phyloP scores from a whole-genome alignment of 2,797 vertebrate genomes.

The Hemitrygon akajei region DNA sequence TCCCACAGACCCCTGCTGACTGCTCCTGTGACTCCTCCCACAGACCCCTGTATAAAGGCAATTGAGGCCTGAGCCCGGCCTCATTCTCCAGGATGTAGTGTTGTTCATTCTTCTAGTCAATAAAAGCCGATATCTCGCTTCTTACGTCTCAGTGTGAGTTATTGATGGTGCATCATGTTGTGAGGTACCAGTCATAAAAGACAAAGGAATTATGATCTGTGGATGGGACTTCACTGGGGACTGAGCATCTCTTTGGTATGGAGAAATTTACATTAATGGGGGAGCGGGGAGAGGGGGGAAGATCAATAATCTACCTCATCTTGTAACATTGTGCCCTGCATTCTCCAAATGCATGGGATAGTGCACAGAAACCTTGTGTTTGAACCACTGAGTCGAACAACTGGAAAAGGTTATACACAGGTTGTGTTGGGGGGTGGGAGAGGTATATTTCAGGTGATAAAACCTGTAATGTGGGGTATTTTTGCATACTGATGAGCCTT shows the following conservation, averaged over 20 bases:
- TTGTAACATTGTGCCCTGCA: background rate
- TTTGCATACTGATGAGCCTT: background rate
- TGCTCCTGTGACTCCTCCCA: too few relatives aligned
- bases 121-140: too few relatives aligned
- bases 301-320: background rate
- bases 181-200: background rate
- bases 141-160: too few relatives aligned
- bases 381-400: background rate
- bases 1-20: too few relatives aligned
- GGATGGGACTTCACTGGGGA: background rate
- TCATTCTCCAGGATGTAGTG: too few relatives aligned
- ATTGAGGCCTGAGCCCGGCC: too few relatives aligned
- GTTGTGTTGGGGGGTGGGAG: background rate
- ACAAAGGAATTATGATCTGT: too few relatives aligned
- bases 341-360: background rate
- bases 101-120: too few relatives aligned
- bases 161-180: too few relatives aligned
- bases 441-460: background rate
- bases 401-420: background rate
- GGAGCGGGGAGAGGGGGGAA: background rate
- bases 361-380: background rate
- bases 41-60: too few relatives aligned
- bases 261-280: too few relatives aligned
- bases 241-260: background rate
- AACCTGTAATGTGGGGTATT: background rate